Conservation (phyloP, 2,113 vertebrate species). For the Megatriorchis doriae region DNA sequence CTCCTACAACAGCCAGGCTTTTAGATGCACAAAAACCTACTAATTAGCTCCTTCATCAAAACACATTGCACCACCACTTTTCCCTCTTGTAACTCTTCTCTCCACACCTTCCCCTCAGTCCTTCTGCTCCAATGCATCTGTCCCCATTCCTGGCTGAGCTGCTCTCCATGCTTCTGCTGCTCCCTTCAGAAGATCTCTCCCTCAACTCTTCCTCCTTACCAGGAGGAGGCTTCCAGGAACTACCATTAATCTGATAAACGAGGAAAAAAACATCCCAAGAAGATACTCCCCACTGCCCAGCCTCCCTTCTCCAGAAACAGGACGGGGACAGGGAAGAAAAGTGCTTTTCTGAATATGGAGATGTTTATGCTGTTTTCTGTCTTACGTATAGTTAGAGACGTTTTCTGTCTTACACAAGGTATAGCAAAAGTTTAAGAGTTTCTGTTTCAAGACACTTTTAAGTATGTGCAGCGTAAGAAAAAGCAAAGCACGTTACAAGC, state of each 20-base stretch:
- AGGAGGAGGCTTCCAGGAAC: not conserved
- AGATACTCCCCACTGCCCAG: not conserved
- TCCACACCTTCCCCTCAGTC: not conserved
- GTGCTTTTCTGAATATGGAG: not conserved
- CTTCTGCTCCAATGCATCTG: not conserved
- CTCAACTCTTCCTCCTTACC: not conserved
- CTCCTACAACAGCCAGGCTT: not conserved
- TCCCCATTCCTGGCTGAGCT: not conserved
- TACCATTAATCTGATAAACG: not conserved
- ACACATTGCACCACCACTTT: not conserved
- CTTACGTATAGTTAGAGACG: too few species aligned
- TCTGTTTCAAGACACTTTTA: not conserved
- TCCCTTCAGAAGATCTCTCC: not conserved
- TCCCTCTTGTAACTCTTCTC: rapidly evolving
- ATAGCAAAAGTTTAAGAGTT: not conserved
- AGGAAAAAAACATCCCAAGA: not conserved
- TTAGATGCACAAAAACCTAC: not conserved
- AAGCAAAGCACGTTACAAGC: not conserved
- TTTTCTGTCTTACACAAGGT: not conserved
- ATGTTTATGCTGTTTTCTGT: not conserved
- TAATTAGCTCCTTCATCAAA: not conserved
- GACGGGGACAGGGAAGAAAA: not conserved
- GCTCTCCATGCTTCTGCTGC: rapidly evolving
- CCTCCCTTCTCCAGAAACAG: not conserved
- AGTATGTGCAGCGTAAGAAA: rapidly evolving